phyloP scores from a whole-genome alignment of 2,797 vertebrate genomes.

The Gallinago solitaria region DNA sequence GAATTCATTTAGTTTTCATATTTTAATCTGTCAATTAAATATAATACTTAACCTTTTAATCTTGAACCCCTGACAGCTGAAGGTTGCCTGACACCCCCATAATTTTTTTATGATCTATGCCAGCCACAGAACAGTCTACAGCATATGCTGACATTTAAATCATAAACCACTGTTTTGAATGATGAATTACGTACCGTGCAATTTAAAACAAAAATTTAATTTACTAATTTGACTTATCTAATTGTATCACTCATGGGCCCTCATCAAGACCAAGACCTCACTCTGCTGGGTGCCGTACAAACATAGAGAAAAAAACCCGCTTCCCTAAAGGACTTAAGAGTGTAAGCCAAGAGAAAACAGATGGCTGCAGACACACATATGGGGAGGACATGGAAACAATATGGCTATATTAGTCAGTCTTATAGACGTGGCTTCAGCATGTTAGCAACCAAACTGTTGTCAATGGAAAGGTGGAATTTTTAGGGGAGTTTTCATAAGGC shows the following conservation, averaged over 20 bases:
- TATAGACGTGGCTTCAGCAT: conserved; percentile 6
- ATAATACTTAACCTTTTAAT: not conserved
- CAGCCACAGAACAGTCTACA: not conserved
- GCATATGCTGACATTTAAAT: conserved; percentile 3
- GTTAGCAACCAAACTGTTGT: not conserved
- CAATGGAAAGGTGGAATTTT: not conserved
- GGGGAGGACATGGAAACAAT: conserved; percentile 52
- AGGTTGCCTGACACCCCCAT: not conserved
- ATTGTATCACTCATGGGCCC: not conserved
- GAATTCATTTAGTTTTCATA: not conserved
- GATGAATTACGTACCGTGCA: not conserved
- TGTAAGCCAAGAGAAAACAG: conserved; percentile 56
- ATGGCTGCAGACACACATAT: conserved; percentile 58
- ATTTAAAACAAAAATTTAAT: not conserved
- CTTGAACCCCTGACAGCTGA: not conserved
- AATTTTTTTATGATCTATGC: not conserved
- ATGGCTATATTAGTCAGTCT: conserved; percentile 53
- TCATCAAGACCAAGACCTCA: not conserved
- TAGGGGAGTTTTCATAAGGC: not conserved
- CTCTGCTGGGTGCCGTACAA: not conserved
- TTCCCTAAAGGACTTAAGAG: not conserved
- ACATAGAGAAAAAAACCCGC: not conserved
- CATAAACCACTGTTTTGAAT: not conserved
- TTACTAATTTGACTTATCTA: not conserved
- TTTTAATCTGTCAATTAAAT: not conserved